phyloP scores from a whole-genome alignment of 2,888 invertebrate genomes.

The Pilophorus perplexus region DNA sequence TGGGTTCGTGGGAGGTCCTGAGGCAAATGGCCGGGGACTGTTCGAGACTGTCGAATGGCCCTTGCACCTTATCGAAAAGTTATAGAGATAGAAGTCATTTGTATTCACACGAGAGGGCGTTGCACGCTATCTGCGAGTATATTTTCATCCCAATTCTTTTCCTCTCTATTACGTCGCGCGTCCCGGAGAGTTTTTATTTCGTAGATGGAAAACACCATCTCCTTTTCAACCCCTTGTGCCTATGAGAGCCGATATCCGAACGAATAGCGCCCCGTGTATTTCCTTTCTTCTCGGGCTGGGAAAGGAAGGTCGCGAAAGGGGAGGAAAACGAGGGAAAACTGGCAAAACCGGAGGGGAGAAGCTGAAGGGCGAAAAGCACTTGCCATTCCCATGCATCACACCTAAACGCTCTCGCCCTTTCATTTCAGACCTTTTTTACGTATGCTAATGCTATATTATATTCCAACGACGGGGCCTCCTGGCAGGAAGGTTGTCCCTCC shows the following conservation, averaged over 20 bases:
- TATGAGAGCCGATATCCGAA: not conserved
- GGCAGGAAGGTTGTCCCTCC: constrained; percentile 5
- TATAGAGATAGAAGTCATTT: too few species aligned
- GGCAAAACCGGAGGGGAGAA: too few species aligned
- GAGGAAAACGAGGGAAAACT: not conserved
- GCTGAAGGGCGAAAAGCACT: constrained; percentile 30
- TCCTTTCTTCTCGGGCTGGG: too few species aligned
- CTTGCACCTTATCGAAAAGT: too few species aligned
- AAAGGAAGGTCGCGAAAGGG: constrained; percentile 1
- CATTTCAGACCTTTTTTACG: constrained; percentile 27
- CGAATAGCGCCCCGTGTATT: too few species aligned
- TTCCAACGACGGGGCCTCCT: constrained; percentile 5
- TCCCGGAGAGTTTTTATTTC: constrained; percentile 4
- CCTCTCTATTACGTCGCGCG: not conserved
- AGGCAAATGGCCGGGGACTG: too few species aligned
- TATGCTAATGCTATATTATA: constrained; percentile 39
- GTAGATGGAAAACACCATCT: constrained; percentile 6
- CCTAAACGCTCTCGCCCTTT: constrained; percentile 21
- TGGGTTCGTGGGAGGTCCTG: too few species aligned
- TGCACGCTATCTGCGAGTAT: not conserved
- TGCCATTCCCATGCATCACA: constrained; percentile 37
- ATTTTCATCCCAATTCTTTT: constrained; percentile 14
- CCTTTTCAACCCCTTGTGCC: not conserved
- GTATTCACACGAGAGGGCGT: not conserved
- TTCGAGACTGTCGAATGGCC: too few species aligned